A percentile compares a stretch with the other conserved stretches of the same genome.
Evolutionary conservation across 2,888 invertebrate species (phyloP).

Genomic region (Phyllotreta cruciferae): DNA sequence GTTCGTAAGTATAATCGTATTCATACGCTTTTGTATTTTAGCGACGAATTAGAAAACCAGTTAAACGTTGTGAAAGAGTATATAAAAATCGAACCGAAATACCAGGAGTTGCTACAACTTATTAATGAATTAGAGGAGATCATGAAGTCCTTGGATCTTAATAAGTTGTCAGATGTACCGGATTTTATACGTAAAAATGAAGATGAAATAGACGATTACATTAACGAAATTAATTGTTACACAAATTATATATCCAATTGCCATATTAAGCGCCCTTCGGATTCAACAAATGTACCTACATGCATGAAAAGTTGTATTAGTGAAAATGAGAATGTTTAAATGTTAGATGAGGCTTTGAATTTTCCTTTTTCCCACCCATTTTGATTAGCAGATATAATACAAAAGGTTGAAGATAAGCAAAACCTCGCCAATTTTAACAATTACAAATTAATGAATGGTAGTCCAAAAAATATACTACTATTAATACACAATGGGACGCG

Average conservation of each 20-base stretch:
- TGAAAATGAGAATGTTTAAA: not conserved
- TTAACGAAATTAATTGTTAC: constrained; percentile 5
- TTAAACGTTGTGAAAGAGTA: not conserved
- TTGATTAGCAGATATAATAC: too few relatives aligned
- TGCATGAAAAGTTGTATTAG: constrained; percentile 6
- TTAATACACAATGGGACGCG: too few relatives aligned
- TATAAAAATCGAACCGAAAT: constrained; percentile 7
- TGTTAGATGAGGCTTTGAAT: not conserved
- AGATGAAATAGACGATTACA: constrained; percentile 13
- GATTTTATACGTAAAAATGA: constrained; percentile 9
- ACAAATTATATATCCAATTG: constrained; percentile 13
- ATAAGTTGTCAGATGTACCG: constrained; percentile 10
- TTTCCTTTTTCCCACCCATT: too few relatives aligned
- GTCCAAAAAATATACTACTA: too few relatives aligned
- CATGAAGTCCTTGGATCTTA: constrained; percentile 1
- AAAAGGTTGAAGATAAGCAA: too few relatives aligned
- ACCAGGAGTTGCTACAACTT: not conserved
- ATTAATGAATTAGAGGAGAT: not conserved
- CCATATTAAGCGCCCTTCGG: constrained; percentile 10
- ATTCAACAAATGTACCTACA: not conserved
- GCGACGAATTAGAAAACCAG: too few relatives aligned
- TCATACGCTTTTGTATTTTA: too few relatives aligned
- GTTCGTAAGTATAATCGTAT: too few relatives aligned
- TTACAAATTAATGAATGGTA: too few relatives aligned
- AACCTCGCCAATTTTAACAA: too few relatives aligned